Percentiles rank a stretch among this genome's conserved stretches.
phyloP scores from a whole-genome alignment of 2,888 invertebrate genomes.

The Caenorhabditis panamensis region DNA sequence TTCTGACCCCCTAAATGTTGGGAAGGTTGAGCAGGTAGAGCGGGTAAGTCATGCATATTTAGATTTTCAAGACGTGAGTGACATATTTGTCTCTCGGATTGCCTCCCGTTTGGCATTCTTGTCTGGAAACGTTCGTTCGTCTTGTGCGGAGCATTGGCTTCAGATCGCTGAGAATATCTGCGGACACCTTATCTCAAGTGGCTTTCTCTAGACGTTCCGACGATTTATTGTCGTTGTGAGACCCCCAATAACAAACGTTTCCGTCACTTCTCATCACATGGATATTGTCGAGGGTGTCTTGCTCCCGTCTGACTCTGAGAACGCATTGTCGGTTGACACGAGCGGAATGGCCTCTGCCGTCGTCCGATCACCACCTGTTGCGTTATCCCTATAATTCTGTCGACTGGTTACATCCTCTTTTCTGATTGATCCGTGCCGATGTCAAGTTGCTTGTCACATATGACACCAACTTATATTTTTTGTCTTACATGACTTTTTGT shows the following conservation, averaged over 20 bases:
- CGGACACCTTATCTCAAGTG: constrained; percentile 2
- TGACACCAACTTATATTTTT: constrained; percentile 51
- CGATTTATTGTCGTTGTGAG: constrained; percentile 29
- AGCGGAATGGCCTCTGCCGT: constrained; percentile 15
- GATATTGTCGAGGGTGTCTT: constrained; percentile 5
- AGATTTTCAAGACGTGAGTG: constrained; percentile 51
- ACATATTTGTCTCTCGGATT: constrained; percentile 54
- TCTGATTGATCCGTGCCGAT: constrained; percentile 53
- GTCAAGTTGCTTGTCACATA: constrained; percentile 49
- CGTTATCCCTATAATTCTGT: constrained; percentile 40
- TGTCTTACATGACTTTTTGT: constrained; percentile 19
- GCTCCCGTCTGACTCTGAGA: constrained; percentile 26
- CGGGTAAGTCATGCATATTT: constrained; percentile 54
- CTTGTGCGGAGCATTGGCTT: not conserved
- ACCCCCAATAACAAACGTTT: constrained; percentile 43
- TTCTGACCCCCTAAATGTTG: constrained; percentile 41
- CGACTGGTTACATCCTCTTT: constrained; percentile 52
- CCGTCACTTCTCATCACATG: constrained; percentile 47
- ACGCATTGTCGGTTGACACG: constrained; percentile 51
- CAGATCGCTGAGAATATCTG: not conserved
- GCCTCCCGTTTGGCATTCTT: constrained; percentile 22
- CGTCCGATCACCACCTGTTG: constrained; percentile 46
- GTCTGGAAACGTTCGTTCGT: constrained; percentile 33
- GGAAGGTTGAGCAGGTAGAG: constrained; percentile 35
- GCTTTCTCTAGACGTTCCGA: constrained; percentile 29